Conservation (phyloP, 2,888 invertebrate species). For the Callosobruchus maculatus region DNA sequence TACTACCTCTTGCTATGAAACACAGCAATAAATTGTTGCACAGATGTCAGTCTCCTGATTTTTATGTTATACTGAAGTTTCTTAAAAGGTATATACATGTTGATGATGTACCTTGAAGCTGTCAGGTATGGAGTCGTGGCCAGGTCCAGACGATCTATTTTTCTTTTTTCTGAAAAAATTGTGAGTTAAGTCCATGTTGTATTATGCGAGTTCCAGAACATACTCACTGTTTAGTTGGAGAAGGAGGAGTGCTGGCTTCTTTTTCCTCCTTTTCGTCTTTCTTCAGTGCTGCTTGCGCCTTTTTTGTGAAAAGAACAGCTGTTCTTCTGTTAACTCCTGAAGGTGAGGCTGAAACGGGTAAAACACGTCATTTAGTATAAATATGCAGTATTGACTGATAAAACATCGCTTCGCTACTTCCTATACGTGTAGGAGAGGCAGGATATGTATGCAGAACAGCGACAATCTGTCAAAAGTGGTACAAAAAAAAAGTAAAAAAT, state of each 20-base stretch:
- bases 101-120: slow-evolving; percentile 49
- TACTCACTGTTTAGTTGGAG: slow-evolving; percentile 30
- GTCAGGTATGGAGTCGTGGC: slow-evolving; percentile 44
- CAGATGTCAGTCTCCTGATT: too few species aligned
- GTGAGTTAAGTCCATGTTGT: neutral
- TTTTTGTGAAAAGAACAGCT: slow-evolving; percentile 74
- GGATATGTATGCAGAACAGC: too few species aligned
- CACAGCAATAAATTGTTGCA: too few species aligned
- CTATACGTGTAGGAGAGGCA: too few species aligned
- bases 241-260: slow-evolving; percentile 46
- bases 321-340: slow-evolving; percentile 69
- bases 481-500: too few species aligned
- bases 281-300: slow-evolving; percentile 57
- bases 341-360: slow-evolving; percentile 44
- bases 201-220: neutral
- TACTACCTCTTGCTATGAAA: too few species aligned
- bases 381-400: too few species aligned
- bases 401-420: too few species aligned
- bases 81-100: too few species aligned
- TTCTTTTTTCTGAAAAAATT: slow-evolving; percentile 31
- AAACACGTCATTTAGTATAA: neutral
- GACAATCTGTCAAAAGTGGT: too few species aligned
- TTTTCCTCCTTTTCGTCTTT: slow-evolving; percentile 49
- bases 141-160: slow-evolving; percentile 12
- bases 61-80: too few species aligned